Base-by-base conservation (phyloP, 2,113 vertebrate species). In the Hipposideros armiger region DNA sequence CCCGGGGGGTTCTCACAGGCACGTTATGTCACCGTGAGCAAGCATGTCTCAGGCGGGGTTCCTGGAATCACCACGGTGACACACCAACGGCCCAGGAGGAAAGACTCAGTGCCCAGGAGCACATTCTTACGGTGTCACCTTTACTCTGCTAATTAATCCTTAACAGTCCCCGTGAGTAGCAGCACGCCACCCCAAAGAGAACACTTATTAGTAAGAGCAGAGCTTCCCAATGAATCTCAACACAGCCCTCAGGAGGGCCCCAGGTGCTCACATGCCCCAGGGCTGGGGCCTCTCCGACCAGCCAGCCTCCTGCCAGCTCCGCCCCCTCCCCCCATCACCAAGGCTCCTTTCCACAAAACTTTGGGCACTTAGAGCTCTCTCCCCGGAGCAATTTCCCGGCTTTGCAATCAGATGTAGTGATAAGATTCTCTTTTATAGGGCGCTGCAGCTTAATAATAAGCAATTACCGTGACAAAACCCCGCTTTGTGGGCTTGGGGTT, bases 11-110 rank as follows among this genome's bases (percentile, higher is more conserved):
- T 3, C 82, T 70, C 82, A 0, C 36, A 8, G 73, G 62, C 3
- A 1, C 0, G 1, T 5, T 0, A 10, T 11, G 42, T 54, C 58
- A 7, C 56, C 14, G 0, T 0, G 11, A 60, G 42, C 11, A 2
- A 26, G 32, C 0, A 0, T 22, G 56, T 66, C 58, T 54, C 62
- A 3, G 11, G 3, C 0, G 7, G 88, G 94, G 86, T 5, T 77
- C 73, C 69, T 7, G 3, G 82, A 47, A 22, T 19, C 92, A 78
- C 30, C 2, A 1, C 5, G 20, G 69, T 8, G 77, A 90, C 1
- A 4, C 0, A 10, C 64, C 83, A 28, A 36, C 32, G 32, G 77
- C 90, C 42, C 6, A 7, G 70, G 77, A 36, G 62, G 40, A 4
- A 60, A 67, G 73, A 30, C 11, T 0, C 40, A 67, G 26, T 4